Percentiles rank a stretch among this genome's conserved stretches.
Conservation (phyloP, 2,113 vertebrate genomes). For the Eonycteris spelaea region DNA sequence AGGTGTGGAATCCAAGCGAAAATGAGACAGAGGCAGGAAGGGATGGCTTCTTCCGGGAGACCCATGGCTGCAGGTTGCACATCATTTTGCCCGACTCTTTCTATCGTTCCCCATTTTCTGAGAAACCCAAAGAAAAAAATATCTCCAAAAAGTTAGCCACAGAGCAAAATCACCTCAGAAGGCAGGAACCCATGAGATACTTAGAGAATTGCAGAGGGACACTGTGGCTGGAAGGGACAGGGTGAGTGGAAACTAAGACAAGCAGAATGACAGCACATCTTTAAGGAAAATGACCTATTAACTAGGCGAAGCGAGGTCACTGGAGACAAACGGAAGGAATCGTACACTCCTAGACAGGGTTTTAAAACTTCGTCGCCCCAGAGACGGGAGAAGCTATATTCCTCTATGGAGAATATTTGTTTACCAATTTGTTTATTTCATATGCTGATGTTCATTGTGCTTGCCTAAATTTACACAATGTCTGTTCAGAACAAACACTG, state of each 20-base stretch:
- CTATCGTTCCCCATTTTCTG: neutral
- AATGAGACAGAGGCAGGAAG: neutral
- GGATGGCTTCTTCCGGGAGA: neutral
- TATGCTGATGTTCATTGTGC: neutral
- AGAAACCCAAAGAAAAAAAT: neutral
- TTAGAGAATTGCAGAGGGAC: neutral
- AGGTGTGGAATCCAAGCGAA: neutral
- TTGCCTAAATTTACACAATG: neutral
- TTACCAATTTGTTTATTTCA: neutral
- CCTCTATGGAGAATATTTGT: neutral
- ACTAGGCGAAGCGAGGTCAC: neutral
- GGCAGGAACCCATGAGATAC: neutral
- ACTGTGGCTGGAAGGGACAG: accelerated
- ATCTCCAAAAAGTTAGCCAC: neutral
- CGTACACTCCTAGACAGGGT: neutral
- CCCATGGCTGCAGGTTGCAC: neutral
- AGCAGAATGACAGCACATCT: neutral
- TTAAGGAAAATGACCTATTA: neutral
- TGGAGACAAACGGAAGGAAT: neutral
- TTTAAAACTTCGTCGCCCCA: neutral
- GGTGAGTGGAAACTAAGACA: neutral
- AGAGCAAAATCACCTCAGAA: neutral
- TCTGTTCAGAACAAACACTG: neutral
- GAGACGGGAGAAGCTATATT: neutral
- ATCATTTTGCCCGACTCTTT: neutral